Base-by-base conservation (phyloP, 2,888 invertebrate species). In the Pseudococcus viburni region DNA sequence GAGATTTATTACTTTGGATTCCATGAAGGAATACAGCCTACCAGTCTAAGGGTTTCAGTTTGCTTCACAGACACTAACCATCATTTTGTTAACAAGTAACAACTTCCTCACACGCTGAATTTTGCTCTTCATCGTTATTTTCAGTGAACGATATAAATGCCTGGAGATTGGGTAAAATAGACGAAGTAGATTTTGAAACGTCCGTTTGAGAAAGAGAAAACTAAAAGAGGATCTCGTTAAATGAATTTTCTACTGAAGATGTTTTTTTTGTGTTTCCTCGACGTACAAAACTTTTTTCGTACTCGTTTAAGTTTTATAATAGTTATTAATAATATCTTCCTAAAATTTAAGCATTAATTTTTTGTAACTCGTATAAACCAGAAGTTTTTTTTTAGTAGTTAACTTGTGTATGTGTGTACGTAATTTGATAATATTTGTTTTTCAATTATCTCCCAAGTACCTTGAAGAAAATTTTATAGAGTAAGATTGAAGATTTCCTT, bases 121-220 rank as follows among this genome's bases (percentile, higher is more conserved):
- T 19, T 51, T 59, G 51, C 51, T 88, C 87, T 89, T 85, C 26
- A 88, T 84, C 19, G 9, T 59, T 59, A 59, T 73, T 73, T 73
- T 33, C 73, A 94, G 95, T 94, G 90, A 94, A 94, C 90, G 95
- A 96, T 92, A 95, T 95, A 89, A 95, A 96, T 92, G 95, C 95
- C 90, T 96, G 95, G 95, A 94, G 95, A 89, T 93, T 96, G 90
- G 95, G 95, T 90, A 94, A 95, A 91, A 96, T 96, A 92, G 96
- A 96, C 92, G 96, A 96, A 93, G 94, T 94, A 90, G 96, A 96
- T 91, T 95, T 95, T 91, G 96, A 96, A 92, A 96, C 96, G 91
- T 95, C 95, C 90, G 96, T 96, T 92, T 96, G 46, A 83, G 46
- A 42, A 83, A 26, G 8, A 42, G 42, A 26, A 26, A n/a, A 19